phyloP scores from a whole-genome alignment of 1,140 invertebrate genomes.

The Euglossa dilemma region DNA sequence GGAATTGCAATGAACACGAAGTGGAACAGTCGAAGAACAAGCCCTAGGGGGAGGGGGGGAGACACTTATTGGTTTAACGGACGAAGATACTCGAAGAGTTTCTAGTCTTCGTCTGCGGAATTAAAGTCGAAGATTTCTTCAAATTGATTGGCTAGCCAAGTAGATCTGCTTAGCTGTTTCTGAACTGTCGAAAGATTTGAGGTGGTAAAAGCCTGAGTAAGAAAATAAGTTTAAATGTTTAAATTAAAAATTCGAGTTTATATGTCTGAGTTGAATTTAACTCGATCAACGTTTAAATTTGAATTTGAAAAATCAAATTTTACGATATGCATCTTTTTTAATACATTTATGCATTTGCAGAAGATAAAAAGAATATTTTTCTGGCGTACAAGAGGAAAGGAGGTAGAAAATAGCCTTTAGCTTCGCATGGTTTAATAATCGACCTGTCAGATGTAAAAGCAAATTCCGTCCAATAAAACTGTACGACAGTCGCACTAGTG shows the following conservation, averaged over 20 bases:
- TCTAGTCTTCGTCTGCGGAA: neutral
- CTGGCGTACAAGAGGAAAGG: neutral
- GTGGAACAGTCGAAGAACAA: neutral
- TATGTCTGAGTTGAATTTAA: neutral
- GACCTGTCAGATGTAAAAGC: constrained; percentile 17
- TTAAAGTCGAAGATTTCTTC: neutral
- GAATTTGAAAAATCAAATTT: neutral
- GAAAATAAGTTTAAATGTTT: neutral
- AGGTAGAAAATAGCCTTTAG: constrained; percentile 4
- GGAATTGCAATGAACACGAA: constrained; percentile 20
- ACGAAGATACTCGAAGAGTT: neutral
- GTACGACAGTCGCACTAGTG: neutral
- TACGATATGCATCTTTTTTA: neutral
- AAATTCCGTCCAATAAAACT: constrained; percentile 27
- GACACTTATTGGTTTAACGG: neutral
- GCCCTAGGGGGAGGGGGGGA: neutral
- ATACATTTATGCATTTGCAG: neutral
- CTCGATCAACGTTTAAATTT: too few species aligned
- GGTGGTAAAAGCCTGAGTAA: too few species aligned
- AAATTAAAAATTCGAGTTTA: neutral
- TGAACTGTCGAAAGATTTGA: neutral
- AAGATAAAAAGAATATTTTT: neutral
- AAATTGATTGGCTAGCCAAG: neutral
- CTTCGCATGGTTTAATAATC: constrained; percentile 17
- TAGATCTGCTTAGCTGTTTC: neutral